These are phyloP conservation scores for Phaedon cochleariae DNA, from an alignment of 2,888 invertebrate species.

Conservation along the genomic window DNA sequence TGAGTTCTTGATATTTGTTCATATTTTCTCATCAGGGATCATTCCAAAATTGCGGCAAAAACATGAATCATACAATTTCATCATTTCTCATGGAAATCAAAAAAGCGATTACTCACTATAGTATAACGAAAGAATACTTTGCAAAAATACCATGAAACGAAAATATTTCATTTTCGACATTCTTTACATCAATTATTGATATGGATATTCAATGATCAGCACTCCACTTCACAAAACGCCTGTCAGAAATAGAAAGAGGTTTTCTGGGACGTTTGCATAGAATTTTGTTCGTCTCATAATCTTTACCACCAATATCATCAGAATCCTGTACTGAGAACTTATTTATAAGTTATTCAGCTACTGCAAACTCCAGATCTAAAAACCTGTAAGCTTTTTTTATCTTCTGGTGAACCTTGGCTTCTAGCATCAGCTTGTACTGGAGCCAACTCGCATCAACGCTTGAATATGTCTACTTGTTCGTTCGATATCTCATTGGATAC, in stretches of 20 bases:
- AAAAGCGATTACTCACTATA: neutral
- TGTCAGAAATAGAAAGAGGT: neutral
- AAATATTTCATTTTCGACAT: neutral
- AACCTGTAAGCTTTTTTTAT: too few relatives aligned
- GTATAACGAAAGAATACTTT: neutral
- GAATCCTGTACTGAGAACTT: neutral
- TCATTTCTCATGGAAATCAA: too few relatives aligned
- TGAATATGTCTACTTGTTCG: neutral
- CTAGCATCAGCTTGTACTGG: slow-evolving; percentile 11
- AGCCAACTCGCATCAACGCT: neutral
- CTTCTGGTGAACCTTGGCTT: neutral
- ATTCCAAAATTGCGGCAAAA: too few relatives aligned
- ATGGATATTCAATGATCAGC: neutral
- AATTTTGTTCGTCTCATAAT: neutral
- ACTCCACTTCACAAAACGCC: neutral
- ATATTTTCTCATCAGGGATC: too few relatives aligned
- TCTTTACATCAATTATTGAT: neutral
- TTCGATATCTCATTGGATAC: slow-evolving; percentile 3
- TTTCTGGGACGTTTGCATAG: neutral
- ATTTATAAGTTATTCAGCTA: neutral
- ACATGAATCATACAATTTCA: too few relatives aligned
- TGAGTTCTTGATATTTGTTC: too few relatives aligned
- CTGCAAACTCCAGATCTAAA: neutral
- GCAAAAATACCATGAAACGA: neutral
- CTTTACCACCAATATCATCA: neutral